Percentiles rank a stretch among this genome's conserved stretches.
Conservation (phyloP, 2,797 vertebrate species). For the Kryptolebias ocellatus region DNA sequence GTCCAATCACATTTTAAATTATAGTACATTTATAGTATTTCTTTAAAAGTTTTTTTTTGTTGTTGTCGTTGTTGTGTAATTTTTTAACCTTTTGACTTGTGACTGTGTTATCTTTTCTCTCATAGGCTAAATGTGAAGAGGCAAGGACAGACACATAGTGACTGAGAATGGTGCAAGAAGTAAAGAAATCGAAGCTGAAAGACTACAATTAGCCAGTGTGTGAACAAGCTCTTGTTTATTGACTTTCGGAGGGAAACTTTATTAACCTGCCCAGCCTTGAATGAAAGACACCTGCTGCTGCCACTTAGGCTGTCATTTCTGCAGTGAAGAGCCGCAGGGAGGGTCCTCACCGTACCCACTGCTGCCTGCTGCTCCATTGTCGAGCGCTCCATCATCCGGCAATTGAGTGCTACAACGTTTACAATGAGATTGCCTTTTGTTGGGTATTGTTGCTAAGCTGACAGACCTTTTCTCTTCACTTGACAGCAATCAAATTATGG, state of each 20-base stretch:
- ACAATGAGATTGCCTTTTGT: conserved; percentile 79
- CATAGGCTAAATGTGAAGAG: conserved; percentile 12
- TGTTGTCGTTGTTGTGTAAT: too few relatives aligned
- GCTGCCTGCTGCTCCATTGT: conserved; percentile 80
- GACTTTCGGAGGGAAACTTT: conserved; percentile 82
- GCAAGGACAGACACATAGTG: conserved; percentile 3
- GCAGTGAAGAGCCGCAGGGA: conserved; percentile 70
- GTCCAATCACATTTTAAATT: too few relatives aligned
- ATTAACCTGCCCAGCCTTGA: conserved; percentile 82
- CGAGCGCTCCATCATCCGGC: conserved; percentile 72
- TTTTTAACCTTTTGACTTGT: too few relatives aligned
- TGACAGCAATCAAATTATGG: conserved; percentile 82
- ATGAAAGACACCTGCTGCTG: conserved; percentile 86
- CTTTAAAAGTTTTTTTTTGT: too few relatives aligned
- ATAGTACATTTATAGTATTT: too few relatives aligned
- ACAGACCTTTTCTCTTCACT: conserved; percentile 77
- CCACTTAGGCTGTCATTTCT: conserved; percentile 82
- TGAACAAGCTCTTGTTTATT: conserved; percentile 84
- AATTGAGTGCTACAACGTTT: conserved; percentile 77
- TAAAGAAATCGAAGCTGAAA: conserved; percentile 25
- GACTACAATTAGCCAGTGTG: conserved; percentile 79
- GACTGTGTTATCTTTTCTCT: neutral
- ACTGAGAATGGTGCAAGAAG: conserved; percentile 12
- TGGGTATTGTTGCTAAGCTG: conserved; percentile 76
- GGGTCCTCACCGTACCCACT: conserved; percentile 69